Evolutionary conservation across 2,888 invertebrate genomes (phyloP), one percentile per base, ranked within the genome.

Genomic region (Aromia moschata): DNA sequence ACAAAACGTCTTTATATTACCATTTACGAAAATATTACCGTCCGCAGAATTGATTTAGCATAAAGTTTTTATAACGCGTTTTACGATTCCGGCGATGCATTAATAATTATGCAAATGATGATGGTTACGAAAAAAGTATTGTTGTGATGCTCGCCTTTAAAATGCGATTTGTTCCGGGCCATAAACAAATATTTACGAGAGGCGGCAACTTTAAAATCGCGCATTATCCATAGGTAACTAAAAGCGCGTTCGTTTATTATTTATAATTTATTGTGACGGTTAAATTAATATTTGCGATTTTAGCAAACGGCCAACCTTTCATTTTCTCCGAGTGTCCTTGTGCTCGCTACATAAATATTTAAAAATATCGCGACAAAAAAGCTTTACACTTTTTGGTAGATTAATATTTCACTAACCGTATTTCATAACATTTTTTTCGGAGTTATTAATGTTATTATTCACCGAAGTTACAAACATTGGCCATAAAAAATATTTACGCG

Each of bases 131-230:
- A 61, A 61, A 60, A 49, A 51, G 52, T 41, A 49, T 64, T 61
- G 56, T 64, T 61, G 56, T 61, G 54, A 59, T 58, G 61, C 46
- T 64, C 59, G 61, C 58, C 46, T 64, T 64, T 59, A 61, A 58
- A 64, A 59, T 36, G 56, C 60, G 67, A 70, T 70, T 70, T 60
- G 70, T 70, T 68, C 63, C 68, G 64, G 61, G 57, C 65, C 67
- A 69, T 70, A 70, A 70, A 70, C 69, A 70, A 70, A 70, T 68
- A 69, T 69, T 67, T 70, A 67, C 63, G 67, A 69, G 64, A 62
- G 65, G 56, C 51, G 61, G 62, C 33, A 33, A 33, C 33, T 33
- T 33, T 33, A 33, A 33, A 33, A 33, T 33, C n/a, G 33, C n/a
- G n/a, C 15, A 43, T 20, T 20, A 44, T 44, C 11, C 20, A 30